Evolutionary conservation across 2,113 vertebrate species (phyloP), one percentile per base, ranked within the genome.

Genomic region (Sorex araneus): DNA sequence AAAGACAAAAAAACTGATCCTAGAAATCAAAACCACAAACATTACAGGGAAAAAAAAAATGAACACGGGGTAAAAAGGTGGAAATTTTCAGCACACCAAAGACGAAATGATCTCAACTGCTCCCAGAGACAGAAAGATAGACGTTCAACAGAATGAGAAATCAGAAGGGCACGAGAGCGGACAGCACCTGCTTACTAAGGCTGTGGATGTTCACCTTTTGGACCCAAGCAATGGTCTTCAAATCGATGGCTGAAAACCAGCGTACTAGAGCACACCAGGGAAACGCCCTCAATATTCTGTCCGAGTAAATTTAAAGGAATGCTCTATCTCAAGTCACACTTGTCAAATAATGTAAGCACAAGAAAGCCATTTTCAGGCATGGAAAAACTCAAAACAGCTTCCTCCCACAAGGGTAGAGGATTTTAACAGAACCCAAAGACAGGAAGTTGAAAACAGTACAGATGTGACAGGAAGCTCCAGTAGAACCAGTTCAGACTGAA

Each of bases 361-460:
- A 89, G 34, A 66, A 91, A 84, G 47, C 34, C 40, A 75, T 77
- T 91, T 85, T 71, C 9, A 91, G 63, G 10, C 54, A 85, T 8
- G 18, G 16, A 23, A 28, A 84, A 7, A 54, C 9, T 78, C 88
- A 75, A 79, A 88, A 91, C 9, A 76, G 27, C 74, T 77, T 67
- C n/a, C 6, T 71, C 21, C 70, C 27, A 76, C 32, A 69, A 50
- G 34, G 21, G 28, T 50, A 1, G 45, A n/a, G 75, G 21, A 67
- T 82, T 69, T 89, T 21, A 66, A 71, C n/a, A 93, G 63, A 81
- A 43, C 43, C n/a, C 76, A 63, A 19, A 83, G 77, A 86, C 34
- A 73, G n/a, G 16, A 28, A 15, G 23, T 4, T 73, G 27, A 86
- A 89, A 25, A 25, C 69, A 78, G 11, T 86, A 50, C 75, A 86